These are phyloP conservation scores for Linnaemya vulpina DNA, from an alignment of 2,888 invertebrate species.

Conservation along the genomic window DNA sequence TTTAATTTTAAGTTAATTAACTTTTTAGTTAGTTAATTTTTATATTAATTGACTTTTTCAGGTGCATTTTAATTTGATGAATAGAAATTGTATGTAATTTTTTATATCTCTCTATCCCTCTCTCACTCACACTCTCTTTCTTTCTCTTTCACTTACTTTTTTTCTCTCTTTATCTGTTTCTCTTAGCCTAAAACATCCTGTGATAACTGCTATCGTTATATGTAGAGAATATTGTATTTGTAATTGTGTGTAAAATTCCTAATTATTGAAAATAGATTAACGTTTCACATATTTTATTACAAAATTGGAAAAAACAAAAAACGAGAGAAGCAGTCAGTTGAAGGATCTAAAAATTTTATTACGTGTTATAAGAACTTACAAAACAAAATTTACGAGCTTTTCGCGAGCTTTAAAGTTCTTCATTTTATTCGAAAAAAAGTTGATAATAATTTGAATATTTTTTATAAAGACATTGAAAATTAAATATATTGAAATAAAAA, in stretches of 20 bases:
- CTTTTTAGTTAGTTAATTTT: no score
- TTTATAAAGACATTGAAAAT: slow-evolving; percentile 47
- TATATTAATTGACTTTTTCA: no score
- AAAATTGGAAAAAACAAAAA: slow-evolving; percentile 7
- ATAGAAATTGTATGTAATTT: no score
- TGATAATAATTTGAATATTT: slow-evolving; percentile 30
- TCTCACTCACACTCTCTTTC: neutral
- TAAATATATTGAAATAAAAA: slow-evolving; percentile 26
- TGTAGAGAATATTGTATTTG: slow-evolving; percentile 16
- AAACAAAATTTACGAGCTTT: slow-evolving; percentile 1
- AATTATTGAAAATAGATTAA: neutral
- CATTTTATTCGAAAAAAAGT: neutral
- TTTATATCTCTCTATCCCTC: neutral
- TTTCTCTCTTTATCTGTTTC: neutral
- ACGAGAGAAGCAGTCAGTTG: neutral
- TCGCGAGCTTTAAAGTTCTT: slow-evolving; percentile 5
- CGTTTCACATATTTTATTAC: slow-evolving; percentile 7
- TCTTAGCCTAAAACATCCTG: slow-evolving; percentile 49
- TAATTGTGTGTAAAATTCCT: slow-evolving; percentile 32
- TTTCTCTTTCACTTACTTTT: neutral
- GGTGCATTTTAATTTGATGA: no score
- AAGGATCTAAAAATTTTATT: neutral
- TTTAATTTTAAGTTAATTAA: no score
- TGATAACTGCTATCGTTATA: slow-evolving; percentile 60
- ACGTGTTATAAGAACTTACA: slow-evolving; percentile 14